These are phyloP conservation scores for Hydra vulgaris DNA, from an alignment of 30 jellyfish, hydroid and myxozoan genomes.

Conservation along the genomic window DNA sequence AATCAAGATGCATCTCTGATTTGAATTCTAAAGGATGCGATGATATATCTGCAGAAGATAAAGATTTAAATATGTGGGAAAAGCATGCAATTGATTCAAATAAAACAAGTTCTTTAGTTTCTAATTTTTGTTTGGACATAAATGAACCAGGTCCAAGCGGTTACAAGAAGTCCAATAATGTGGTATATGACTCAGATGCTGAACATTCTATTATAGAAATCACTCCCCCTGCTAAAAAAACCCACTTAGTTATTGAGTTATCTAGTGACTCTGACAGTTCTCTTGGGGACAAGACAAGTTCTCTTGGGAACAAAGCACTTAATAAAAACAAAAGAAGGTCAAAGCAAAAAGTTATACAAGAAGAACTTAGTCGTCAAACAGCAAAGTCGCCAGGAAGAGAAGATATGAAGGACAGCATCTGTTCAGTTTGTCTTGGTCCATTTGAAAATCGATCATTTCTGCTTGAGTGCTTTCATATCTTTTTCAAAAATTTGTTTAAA, in stretches of 20 bases:
- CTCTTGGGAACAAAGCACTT: neutral
- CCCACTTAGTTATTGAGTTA: conserved; percentile 12
- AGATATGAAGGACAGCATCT: conserved; percentile 52
- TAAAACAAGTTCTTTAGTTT: neutral
- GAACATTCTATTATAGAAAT: conserved; percentile 5
- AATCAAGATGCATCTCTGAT: neutral
- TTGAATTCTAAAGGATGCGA: neutral
- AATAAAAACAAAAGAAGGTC: neutral
- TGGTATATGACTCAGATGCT: conserved; percentile 11
- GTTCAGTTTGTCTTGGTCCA: conserved; percentile 78
- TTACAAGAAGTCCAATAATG: conserved; percentile 3
- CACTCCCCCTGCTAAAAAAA: conserved; percentile 5
- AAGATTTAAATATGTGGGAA: neutral
- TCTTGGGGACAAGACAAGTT: neutral
- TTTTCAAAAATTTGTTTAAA: conserved; percentile 18
- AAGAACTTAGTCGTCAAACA: neutral
- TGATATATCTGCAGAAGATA: neutral
- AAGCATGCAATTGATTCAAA: neutral
- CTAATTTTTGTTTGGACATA: neutral
- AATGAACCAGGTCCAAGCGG: conserved; percentile 35
- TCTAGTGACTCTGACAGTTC: conserved; percentile 13
- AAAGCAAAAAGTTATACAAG: neutral
- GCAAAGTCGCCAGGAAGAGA: conserved; percentile 33
- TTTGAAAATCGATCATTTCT: conserved; percentile 75
- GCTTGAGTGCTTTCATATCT: conserved; percentile 90